These are phyloP conservation scores for Drosophila auraria DNA, from an alignment of 1,140 invertebrate species.

Conservation along the genomic window DNA sequence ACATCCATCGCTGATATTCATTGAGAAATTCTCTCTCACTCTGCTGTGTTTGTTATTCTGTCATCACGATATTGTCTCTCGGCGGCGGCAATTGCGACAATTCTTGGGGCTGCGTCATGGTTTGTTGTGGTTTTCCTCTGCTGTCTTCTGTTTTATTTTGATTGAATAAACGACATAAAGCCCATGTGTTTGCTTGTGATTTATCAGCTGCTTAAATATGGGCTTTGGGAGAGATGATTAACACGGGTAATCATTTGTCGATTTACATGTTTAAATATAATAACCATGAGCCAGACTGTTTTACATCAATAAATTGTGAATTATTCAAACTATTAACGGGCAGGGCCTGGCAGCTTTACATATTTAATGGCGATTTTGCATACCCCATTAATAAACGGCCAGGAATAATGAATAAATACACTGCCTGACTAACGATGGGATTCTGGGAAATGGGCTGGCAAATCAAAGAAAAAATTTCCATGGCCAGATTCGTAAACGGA, in stretches of 20 bases:
- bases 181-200: slow-evolving; percentile 62
- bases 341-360: slow-evolving; percentile 9
- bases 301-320: slow-evolving; percentile 20
- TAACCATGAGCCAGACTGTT: slow-evolving; percentile 6
- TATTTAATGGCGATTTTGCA: slow-evolving; percentile 26
- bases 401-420: slow-evolving; percentile 18
- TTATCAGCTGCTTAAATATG: slow-evolving; percentile 54
- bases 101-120: slow-evolving; percentile 71
- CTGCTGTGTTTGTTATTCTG: slow-evolving; percentile 19
- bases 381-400: slow-evolving; percentile 19
- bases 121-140: slow-evolving; percentile 58
- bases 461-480: slow-evolving; percentile 40
- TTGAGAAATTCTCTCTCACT: slow-evolving; percentile 58
- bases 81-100: slow-evolving; percentile 68
- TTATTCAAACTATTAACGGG: slow-evolving; percentile 23
- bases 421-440: slow-evolving; percentile 30
- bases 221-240: slow-evolving; percentile 32
- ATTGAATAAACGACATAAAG: slow-evolving; percentile 33
- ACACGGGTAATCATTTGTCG: slow-evolving; percentile 30
- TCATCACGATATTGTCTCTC: slow-evolving; percentile 25
- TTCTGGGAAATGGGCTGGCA: slow-evolving; percentile 41
- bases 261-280: slow-evolving; percentile 24
- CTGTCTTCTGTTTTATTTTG: slow-evolving; percentile 23
- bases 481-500: slow-evolving; percentile 48
- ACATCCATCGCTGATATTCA: slow-evolving; percentile 67